These are phyloP conservation scores for Chironomus riparius DNA, from an alignment of 2,888 invertebrate species.

Conservation along the genomic window DNA sequence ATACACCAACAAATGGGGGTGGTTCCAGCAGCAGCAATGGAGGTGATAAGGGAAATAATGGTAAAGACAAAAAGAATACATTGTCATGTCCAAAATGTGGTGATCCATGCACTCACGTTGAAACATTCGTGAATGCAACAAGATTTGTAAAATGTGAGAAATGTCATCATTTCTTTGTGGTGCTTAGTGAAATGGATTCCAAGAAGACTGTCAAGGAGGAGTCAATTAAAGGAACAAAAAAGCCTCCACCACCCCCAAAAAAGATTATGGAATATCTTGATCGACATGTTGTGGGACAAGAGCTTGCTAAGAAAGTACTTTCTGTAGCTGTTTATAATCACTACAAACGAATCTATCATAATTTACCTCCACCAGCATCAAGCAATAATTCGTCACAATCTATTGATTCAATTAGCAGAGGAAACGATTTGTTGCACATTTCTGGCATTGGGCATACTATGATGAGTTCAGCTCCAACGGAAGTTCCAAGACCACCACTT, in stretches of 20 bases:
- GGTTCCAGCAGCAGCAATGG: conserved; percentile 42
- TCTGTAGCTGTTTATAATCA: conserved; percentile 99
- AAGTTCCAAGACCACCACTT: conserved; percentile 36
- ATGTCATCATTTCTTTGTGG: conserved; percentile 96
- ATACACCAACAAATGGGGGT: no score
- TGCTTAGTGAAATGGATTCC: conserved; percentile 85
- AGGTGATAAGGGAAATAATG: conserved; percentile 44
- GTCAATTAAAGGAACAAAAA: conserved; percentile 50
- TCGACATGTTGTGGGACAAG: conserved; percentile 95
- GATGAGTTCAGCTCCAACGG: conserved; percentile 41
- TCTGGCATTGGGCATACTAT: conserved; percentile 65
- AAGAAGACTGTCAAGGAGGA: conserved; percentile 79
- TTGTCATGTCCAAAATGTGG: conserved; percentile 94
- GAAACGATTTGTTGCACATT: conserved; percentile 70
- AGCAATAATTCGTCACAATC: conserved; percentile 27
- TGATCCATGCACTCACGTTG: conserved; percentile 93
- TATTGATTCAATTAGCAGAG: conserved; percentile 37
- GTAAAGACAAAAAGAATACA: conserved; percentile 60
- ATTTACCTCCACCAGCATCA: conserved; percentile 52
- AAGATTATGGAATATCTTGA: conserved; percentile 96
- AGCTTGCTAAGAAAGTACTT: conserved; percentile 93
- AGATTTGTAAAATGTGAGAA: conserved; percentile 97
- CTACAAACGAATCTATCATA: conserved; percentile 95
- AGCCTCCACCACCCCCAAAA: conserved; percentile 91
- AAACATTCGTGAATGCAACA: conserved; percentile 94